Conservation (phyloP, 2,888 invertebrate species). For the Drosophila birchii region DNA sequence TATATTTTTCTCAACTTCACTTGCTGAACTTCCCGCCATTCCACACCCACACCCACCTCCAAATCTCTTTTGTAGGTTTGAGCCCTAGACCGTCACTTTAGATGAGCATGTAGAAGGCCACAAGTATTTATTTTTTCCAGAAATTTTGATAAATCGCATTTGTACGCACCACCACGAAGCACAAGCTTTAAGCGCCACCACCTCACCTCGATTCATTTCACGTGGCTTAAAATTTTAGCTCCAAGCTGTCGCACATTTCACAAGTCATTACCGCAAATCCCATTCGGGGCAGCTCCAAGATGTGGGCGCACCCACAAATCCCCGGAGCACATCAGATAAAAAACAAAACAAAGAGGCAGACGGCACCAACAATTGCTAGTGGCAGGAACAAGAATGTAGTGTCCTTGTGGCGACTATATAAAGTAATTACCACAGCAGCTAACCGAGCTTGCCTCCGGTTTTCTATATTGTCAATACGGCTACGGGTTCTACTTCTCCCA, state of each 20-base stretch:
- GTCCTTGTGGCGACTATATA: slow-evolving; percentile 44
- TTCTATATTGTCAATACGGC: slow-evolving; percentile 51
- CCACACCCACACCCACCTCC: slow-evolving; percentile 19
- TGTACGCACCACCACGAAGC: slow-evolving; percentile 7
- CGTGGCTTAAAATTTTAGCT: slow-evolving; percentile 53
- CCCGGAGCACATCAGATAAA: slow-evolving; percentile 41
- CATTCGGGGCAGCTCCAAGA: slow-evolving; percentile 48
- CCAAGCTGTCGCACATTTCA: slow-evolving; percentile 60
- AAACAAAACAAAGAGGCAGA: slow-evolving; percentile 12
- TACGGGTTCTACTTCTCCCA: neutral
- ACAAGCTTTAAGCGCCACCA: slow-evolving; percentile 35
- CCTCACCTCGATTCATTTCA: slow-evolving; percentile 20
- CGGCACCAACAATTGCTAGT: slow-evolving; percentile 14
- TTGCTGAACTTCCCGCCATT: slow-evolving; percentile 17
- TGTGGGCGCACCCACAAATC: slow-evolving; percentile 20
- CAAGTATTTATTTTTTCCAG: slow-evolving; percentile 16
- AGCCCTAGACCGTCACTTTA: slow-evolving; percentile 78
- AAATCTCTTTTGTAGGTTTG: slow-evolving; percentile 63
- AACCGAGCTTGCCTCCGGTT: slow-evolving; percentile 26
- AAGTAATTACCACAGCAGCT: slow-evolving; percentile 54
- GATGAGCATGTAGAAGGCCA: slow-evolving; percentile 67
- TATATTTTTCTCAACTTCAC: slow-evolving; percentile 12
- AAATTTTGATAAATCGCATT: slow-evolving; percentile 9
- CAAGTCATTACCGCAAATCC: slow-evolving; percentile 73
- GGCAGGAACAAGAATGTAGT: slow-evolving; percentile 23